A percentile compares a stretch with the other conserved stretches of the same genome.
phyloP scores from a whole-genome alignment of 2,113 vertebrate species.

The Gavialis gangeticus region DNA sequence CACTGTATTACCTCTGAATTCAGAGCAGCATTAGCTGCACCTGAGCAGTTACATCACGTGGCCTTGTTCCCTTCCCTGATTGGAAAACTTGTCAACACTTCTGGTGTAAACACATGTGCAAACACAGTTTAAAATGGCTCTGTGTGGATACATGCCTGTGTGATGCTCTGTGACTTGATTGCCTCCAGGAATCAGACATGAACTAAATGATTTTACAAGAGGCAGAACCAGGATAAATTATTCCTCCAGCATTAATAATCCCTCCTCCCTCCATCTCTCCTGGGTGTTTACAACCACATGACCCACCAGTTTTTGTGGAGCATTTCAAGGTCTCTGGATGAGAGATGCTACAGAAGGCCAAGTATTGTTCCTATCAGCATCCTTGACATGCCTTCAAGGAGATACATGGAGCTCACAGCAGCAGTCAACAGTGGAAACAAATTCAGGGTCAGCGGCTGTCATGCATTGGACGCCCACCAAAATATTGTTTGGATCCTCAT shows the following conservation, averaged over 20 bases:
- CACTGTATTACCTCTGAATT: background rate
- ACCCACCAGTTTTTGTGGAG: background rate
- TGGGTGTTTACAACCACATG: background rate
- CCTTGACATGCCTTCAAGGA: background rate
- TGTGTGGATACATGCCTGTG: background rate
- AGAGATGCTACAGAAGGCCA: background rate
- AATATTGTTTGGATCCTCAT: no score
- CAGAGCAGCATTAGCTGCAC: background rate
- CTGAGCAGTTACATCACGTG: background rate
- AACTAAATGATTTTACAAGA: background rate
- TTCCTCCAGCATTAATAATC: background rate
- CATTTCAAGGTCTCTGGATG: background rate
- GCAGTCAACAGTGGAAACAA: background rate
- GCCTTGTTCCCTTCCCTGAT: background rate
- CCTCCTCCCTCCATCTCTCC: background rate
- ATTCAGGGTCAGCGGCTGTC: background rate
- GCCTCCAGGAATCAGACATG: background rate
- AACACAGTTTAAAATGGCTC: background rate
- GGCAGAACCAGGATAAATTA: background rate
- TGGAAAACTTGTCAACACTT: background rate
- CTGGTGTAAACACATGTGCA: background rate
- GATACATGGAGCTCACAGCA: background rate
- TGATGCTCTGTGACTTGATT: no score
- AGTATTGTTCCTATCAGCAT: background rate
- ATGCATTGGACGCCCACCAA: no score